Evolutionary conservation across 1,140 invertebrate genomes (phyloP), one percentile per base, ranked within the genome.

Genomic region (Tenebrio molitor): DNA sequence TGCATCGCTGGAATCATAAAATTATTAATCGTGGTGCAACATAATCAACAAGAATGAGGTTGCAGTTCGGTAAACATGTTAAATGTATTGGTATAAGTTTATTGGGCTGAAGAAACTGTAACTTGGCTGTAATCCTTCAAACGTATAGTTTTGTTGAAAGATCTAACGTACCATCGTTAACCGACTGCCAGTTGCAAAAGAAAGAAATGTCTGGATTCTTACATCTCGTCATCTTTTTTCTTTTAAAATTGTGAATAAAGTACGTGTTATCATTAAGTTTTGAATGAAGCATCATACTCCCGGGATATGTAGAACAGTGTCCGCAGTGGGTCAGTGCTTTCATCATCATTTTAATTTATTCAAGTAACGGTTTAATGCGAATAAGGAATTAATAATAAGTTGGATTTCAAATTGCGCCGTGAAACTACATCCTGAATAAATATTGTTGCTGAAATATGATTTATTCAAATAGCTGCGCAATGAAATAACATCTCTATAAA

Each of bases 381-480:
- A 53, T 53, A 25, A 53, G 14, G 21, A 25, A n/a, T 53, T 25
- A 53, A 53, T 53, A 53, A 58, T 58, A 58, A 58, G 23, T 29
- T 58, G 23, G 29, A 29, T 53, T 53, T 21, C 6, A 25, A 53
- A 53, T 58, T 50, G 44, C 44, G 12, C 21, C 0, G 23, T 58
- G 50, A 14, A 58, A 29, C 50, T 33, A 58, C 50, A n/a, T 58
- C 50, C 50, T 58, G 50, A 58, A 58, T 58, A 58, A 58, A 58
- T 58, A 58, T 58, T 58, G 23, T 33, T 58, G 23, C 25, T 29
- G 25, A 3, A 29, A 3, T 58, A 58, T 58, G 23, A 25, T 58
- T 58, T 58, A 58, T 25, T 58, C 50, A 58, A 58, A 29, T 15
- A 12, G 23, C 29, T 23, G 19, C n/a, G 50, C 29, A 15, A n/a